Evolutionary conservation across 1,140 invertebrate species (phyloP), one percentile per base, ranked within the genome.

Genomic region (Ylistrum balloti): DNA sequence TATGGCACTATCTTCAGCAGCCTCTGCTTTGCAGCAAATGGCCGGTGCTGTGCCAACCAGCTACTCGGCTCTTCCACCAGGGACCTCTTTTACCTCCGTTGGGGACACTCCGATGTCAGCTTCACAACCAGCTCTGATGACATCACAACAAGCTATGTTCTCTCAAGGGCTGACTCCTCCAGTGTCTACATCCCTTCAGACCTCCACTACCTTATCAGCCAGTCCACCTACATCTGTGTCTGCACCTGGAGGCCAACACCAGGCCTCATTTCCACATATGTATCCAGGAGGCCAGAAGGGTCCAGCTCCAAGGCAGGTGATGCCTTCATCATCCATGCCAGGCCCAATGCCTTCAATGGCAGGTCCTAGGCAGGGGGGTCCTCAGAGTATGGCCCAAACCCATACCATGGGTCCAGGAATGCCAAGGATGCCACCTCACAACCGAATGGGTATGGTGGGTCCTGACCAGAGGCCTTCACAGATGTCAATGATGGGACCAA

Each of bases 381-480:
- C n/a, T n/a, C 56, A n/a, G n/a, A 17, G 56, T 74, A 74, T 74
- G 56, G n/a, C 28, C 22, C 56, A 22, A n/a, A 74, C 9, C n/a
- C 28, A 74, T n/a, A 22, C 56, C 2, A 74, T 74, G 56, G 56
- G 22, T 3, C 56, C n/a, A 11, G 56, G 56, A 5, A 74, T 74
- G 56, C 56, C 56, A 22, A 74, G 56, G 22, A 74, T 74, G 56
- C 56, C 56, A 3, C 56, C 56, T 28, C 56, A 74, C 56, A 74
- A 22, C 28, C n/a, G 56, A 74, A 74, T 74, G 56, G 56, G 56
- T 74, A 74, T 74, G 56, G 28, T 74, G 56, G 56, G 56, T 74
- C 56, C 56, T 28, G 56, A 74, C 22, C 56, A 74, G 17, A 74
- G 56, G 11, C 56, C 56, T n/a, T 28, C 56, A 28, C 56, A 74